phyloP scores from a whole-genome alignment of 1,140 invertebrate genomes.

The Myzus persicae region DNA sequence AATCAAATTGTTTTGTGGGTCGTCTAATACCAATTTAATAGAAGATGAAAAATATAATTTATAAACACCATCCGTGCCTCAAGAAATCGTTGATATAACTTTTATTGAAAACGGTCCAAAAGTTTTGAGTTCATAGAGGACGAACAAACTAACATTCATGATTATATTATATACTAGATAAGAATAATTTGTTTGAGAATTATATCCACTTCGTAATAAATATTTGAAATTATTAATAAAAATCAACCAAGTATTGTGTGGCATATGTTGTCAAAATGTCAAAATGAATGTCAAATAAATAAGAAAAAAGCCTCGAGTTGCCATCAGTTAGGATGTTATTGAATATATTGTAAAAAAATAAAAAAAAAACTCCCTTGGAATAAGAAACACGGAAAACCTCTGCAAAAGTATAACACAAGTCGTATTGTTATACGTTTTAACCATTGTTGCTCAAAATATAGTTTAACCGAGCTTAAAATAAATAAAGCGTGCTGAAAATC shows the following conservation, averaged over 20 bases:
- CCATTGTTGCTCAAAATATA: conserved; percentile 11
- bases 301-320: neutral
- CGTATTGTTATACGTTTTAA: neutral
- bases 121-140: too few species aligned
- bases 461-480: neutral
- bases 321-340: neutral
- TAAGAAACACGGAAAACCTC: neutral
- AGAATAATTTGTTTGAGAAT: neutral
- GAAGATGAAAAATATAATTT: too few species aligned
- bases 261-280: neutral
- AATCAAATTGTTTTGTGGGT: too few species aligned
- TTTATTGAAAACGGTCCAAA: too few species aligned
- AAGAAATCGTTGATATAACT: too few species aligned
- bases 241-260: neutral
- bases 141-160: too few species aligned
- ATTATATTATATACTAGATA: neutral
- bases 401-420: neutral
- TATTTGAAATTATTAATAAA: neutral
- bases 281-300: neutral
- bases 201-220: neutral
- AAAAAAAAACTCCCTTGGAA: neutral
- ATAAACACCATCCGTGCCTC: too few species aligned
- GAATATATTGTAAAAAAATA: neutral
- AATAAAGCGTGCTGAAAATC: neutral
- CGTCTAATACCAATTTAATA: too few species aligned